Base-by-base conservation (phyloP, 1,140 invertebrate species). In the Sitophilus oryzae region DNA sequence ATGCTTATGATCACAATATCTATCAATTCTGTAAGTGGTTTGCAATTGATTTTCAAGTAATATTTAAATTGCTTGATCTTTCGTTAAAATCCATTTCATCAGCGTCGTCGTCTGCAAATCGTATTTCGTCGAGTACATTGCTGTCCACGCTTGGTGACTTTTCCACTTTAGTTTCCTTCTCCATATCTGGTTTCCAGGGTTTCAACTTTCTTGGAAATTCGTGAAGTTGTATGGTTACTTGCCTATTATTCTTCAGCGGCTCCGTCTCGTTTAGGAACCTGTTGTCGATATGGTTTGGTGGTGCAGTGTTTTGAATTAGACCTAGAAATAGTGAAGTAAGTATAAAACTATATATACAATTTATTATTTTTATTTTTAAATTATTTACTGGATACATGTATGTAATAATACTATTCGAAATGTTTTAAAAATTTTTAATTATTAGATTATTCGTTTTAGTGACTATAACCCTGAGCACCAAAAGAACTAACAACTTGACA, bases 61-160 rank as follows among this genome's bases (percentile, higher is more conserved):
- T 59, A 64, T 66, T 61, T 44, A 57, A 58, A 61, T 62, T 66
- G 56, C 61, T 59, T 36, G 55, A 50, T 21, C 57, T 61, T 54
- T 65, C 58, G 56, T 35, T 55, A 35, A 53, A 52, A 30, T 64
- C 58, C 19, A 58, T 46, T 14, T 51, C 46, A 45, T 63, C 65
- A 43, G 66, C 60, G 61, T 75, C 69, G 55, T 77, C 76, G 56
- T 78, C 76, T n/a, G 73, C 76, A 59, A 73, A 78, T 52, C 74
- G 73, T 10, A 78, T 76, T 41, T 77, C 75, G 35, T 76, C 73
- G 34, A 76, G 59, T 21, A 64, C 63, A 11, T 73, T 66, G 53
- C 66, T 71, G 15, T 74, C 68, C 22, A 70, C 34, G 44, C 62
- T 63, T 1, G 73, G 67, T 0, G 70, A 69, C 50, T 75, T 77